A percentile compares a stretch with the other conserved stretches of the same genome.
phyloP scores from a whole-genome alignment of 2,888 invertebrate species.

The Synanthedon myopaeformis region DNA sequence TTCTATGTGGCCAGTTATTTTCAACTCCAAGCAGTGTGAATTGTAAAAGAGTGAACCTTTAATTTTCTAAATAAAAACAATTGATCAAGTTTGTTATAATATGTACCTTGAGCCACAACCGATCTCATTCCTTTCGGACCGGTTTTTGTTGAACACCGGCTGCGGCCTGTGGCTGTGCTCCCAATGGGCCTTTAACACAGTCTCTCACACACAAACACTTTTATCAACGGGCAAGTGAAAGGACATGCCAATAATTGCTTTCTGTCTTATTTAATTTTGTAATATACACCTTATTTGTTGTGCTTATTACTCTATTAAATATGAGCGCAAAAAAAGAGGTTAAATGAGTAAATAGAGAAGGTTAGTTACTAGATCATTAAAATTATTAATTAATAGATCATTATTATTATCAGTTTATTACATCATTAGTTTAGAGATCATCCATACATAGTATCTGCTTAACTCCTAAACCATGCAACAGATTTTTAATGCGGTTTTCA shows the following conservation, averaged over 20 bases:
- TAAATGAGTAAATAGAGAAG: too few species aligned
- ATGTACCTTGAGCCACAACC: constrained; percentile 56
- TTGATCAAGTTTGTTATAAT: constrained; percentile 59
- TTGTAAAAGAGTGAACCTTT: not conserved
- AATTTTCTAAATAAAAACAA: constrained; percentile 22
- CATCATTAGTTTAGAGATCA: too few species aligned
- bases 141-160: constrained; percentile 58
- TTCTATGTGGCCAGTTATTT: constrained; percentile 4
- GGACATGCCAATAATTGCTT: constrained; percentile 62
- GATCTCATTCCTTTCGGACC: constrained; percentile 58
- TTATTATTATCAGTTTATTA: too few species aligned
- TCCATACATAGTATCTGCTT: too few species aligned
- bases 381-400: too few species aligned
- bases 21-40: not conserved
- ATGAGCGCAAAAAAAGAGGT: too few species aligned
- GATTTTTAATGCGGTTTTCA: too few species aligned
- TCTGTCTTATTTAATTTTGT: constrained; percentile 51
- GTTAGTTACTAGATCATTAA: too few species aligned
- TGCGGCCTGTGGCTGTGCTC: constrained; percentile 20
- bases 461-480: too few species aligned
- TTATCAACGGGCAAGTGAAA: constrained; percentile 56
- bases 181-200: constrained; percentile 31
- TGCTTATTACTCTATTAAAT: too few species aligned
- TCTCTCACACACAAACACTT: constrained; percentile 15
- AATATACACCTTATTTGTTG: constrained; percentile 19